Evolutionary conservation across 2,113 vertebrate genomes (phyloP).

Genomic region (Oncorhynchus tshawytscha): DNA sequence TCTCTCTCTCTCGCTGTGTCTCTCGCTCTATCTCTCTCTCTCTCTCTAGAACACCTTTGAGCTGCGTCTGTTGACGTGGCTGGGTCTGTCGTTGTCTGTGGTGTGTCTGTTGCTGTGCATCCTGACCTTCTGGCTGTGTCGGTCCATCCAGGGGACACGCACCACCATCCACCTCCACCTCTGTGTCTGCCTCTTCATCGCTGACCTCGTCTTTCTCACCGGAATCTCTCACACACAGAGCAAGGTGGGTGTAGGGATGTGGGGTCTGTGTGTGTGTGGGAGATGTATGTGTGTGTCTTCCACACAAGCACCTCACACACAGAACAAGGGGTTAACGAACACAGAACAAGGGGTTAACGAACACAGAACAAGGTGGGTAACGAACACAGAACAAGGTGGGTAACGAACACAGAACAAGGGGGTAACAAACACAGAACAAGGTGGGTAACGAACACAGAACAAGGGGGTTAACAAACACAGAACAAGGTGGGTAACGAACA

Average conservation of each 20-base stretch:
- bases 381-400: background rate
- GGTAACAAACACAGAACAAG: background rate
- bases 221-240: constrained; percentile 68
- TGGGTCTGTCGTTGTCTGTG: constrained; percentile 79
- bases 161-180: constrained; percentile 87
- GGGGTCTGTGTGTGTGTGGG: too few species aligned
- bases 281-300: too few species aligned
- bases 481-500: too few species aligned
- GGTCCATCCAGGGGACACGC: constrained; percentile 80
- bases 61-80: constrained; percentile 73
- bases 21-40: too few species aligned
- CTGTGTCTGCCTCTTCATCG: constrained; percentile 82
- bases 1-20: too few species aligned
- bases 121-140: constrained; percentile 82
- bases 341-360: too few species aligned
- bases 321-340: too few species aligned
- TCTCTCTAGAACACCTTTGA: constrained; percentile 64
- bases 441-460: background rate
- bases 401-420: too few species aligned
- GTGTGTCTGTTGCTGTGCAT: constrained; percentile 79
- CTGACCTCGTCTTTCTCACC: constrained; percentile 78
- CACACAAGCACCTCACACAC: too few species aligned
- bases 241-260: constrained; percentile 45
- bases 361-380: too few species aligned
- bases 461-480: too few species aligned